phyloP scores from a whole-genome alignment of 2,888 invertebrate species.

The Mesochorus sp. region DNA sequence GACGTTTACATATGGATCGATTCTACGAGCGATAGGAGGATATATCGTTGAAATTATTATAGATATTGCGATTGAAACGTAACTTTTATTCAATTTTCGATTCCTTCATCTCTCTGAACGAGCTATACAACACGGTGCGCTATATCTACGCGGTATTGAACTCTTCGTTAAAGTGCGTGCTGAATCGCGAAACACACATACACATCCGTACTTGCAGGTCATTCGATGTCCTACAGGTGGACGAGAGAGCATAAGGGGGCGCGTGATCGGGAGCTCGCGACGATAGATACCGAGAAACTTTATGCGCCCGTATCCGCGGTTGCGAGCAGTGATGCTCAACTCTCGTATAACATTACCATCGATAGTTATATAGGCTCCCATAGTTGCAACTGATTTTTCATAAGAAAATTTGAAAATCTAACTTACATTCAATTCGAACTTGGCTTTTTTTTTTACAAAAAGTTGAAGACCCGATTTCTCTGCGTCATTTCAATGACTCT shows the following conservation, averaged over 20 bases:
- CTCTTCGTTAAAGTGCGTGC: neutral
- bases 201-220: neutral
- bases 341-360: neutral
- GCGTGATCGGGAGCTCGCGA: conserved; percentile 46
- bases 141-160: neutral
- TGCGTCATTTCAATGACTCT: no score
- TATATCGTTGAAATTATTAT: conserved; percentile 18
- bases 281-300: conserved; percentile 59
- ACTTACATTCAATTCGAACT: neutral
- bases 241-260: conserved; percentile 31
- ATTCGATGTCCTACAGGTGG: conserved; percentile 58
- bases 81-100: conserved; percentile 27
- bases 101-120: no score
- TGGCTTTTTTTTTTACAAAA: neutral
- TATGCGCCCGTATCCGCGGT: conserved; percentile 51
- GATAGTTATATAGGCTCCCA: neutral
- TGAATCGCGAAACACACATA: neutral
- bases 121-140: neutral
- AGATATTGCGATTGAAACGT: conserved; percentile 17
- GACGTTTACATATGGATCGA: neutral
- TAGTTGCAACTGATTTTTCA: neutral
- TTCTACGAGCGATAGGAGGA: neutral
- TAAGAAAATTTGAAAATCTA: neutral
- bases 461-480: no score
- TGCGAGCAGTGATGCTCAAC: conserved; percentile 58